phyloP scores from a whole-genome alignment of 2,113 vertebrate genomes.

The Bostrychus sinensis region DNA sequence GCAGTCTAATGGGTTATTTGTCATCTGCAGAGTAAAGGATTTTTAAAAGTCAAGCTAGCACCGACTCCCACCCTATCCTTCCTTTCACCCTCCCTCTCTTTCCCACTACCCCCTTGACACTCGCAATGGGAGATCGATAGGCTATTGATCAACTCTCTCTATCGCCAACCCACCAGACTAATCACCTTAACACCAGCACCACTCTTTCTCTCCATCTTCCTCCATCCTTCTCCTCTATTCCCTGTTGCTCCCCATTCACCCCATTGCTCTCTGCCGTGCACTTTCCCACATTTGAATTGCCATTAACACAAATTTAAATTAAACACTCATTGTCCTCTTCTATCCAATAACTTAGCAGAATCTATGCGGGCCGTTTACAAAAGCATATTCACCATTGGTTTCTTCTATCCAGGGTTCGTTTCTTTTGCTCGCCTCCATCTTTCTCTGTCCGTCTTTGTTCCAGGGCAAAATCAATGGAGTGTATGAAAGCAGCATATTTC shows the following conservation, averaged over 20 bases:
- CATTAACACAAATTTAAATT: slow-evolving; percentile 29
- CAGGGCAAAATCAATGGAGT: slow-evolving; percentile 69
- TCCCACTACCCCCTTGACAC: slow-evolving; percentile 82
- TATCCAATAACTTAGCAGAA: slow-evolving; percentile 28
- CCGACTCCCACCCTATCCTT: slow-evolving; percentile 74
- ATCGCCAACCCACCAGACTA: slow-evolving; percentile 87
- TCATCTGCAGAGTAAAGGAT: slow-evolving; percentile 85
- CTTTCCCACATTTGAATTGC: slow-evolving; percentile 29
- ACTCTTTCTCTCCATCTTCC: slow-evolving; percentile 61
- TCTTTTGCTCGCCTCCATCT: slow-evolving; percentile 47
- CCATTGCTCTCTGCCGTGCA: slow-evolving; percentile 54
- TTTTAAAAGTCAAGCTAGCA: slow-evolving; percentile 85
- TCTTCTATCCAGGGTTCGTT: slow-evolving; percentile 55
- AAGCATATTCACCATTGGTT: slow-evolving; percentile 36
- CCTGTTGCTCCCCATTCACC: slow-evolving; percentile 36
- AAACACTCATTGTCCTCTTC: slow-evolving; percentile 18
- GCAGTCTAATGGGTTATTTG: slow-evolving; percentile 82
- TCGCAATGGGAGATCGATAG: slow-evolving; percentile 81
- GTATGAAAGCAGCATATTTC: slow-evolving; percentile 75
- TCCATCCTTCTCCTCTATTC: slow-evolving; percentile 44
- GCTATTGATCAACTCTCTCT: slow-evolving; percentile 87
- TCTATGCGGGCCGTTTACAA: slow-evolving; percentile 7
- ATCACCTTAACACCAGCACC: slow-evolving; percentile 85
- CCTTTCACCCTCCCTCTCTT: slow-evolving; percentile 71
- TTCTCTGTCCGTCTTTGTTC: slow-evolving; percentile 69